These are phyloP conservation scores for Mylabris phalerata DNA, from an alignment of 1,140 invertebrate species.

Conservation along the genomic window DNA sequence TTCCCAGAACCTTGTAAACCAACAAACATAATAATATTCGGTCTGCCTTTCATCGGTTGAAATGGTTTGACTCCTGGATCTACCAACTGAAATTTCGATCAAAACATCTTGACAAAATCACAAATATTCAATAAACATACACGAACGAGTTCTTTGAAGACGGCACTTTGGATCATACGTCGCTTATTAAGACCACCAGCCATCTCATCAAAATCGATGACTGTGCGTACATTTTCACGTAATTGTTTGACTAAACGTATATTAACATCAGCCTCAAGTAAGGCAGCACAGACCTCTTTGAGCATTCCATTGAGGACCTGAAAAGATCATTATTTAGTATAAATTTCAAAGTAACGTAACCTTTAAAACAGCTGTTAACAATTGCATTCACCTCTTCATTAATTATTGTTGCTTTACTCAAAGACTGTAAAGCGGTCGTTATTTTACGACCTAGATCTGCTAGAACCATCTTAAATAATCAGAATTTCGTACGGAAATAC, in stretches of 20 bases:
- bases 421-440: slow-evolving; percentile 91
- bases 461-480: slow-evolving; percentile 83
- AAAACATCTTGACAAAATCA: not conserved
- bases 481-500: not conserved
- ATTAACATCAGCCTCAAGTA: slow-evolving; percentile 99
- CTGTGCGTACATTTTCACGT: slow-evolving; percentile 94
- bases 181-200: slow-evolving; percentile 97
- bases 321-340: slow-evolving; percentile 23
- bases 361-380: slow-evolving; percentile 29
- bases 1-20: slow-evolving; percentile 98
- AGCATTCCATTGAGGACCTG: slow-evolving; percentile 98
- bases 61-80: slow-evolving; percentile 98
- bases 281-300: slow-evolving; percentile 95
- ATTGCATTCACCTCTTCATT: slow-evolving; percentile 82
- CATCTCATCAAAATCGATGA: slow-evolving; percentile 99
- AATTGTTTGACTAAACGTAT: slow-evolving; percentile 94
- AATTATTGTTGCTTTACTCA: slow-evolving; percentile 97
- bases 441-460: slow-evolving; percentile 99
- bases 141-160: slow-evolving; percentile 98
- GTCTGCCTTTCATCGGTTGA: slow-evolving; percentile 89
- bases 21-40: slow-evolving; percentile 99
- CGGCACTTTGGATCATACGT: slow-evolving; percentile 97
- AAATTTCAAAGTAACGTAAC: slow-evolving; percentile 5
- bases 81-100: slow-evolving; percentile 65
- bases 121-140: slow-evolving; percentile 45